phyloP scores from a whole-genome alignment of 1,140 invertebrate genomes.

The Plectus sambesii region DNA sequence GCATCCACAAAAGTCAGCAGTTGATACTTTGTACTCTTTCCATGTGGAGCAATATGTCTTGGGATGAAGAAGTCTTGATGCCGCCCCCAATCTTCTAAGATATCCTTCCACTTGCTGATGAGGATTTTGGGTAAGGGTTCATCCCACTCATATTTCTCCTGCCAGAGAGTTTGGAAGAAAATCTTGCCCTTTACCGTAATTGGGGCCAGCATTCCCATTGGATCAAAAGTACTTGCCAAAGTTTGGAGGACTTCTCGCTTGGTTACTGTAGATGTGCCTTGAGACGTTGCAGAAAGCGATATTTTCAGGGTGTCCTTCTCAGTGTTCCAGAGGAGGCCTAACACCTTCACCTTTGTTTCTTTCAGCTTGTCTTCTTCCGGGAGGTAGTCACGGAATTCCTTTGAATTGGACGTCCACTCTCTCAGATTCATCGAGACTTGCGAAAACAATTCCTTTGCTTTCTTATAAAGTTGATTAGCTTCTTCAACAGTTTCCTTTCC shows the following conservation, averaged over 20 bases:
- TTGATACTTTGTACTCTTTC: neutral
- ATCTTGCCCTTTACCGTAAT: neutral
- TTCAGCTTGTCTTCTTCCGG: neutral
- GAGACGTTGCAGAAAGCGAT: neutral
- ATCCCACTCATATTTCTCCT: neutral
- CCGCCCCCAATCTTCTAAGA: neutral
- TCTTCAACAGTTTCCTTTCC: neutral
- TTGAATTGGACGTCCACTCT: neutral
- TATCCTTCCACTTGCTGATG: neutral
- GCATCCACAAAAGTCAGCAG: neutral
- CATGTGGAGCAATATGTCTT: neutral
- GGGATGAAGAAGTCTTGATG: neutral
- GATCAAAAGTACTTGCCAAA: constrained; percentile 1
- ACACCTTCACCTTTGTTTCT: neutral
- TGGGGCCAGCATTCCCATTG: constrained; percentile 1
- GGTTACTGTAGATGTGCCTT: neutral
- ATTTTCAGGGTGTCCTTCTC: neutral
- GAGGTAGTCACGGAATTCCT: neutral
- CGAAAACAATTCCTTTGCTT: neutral
- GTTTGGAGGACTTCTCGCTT: neutral
- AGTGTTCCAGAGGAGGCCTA: constrained; percentile 5
- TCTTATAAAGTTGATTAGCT: neutral
- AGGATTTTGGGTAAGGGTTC: neutral
- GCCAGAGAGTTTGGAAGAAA: neutral
- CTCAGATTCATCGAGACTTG: constrained; percentile 6